Percentiles rank a stretch among this genome's conserved stretches.
Conservation (phyloP, 2,888 invertebrate species). For the Mamestra brassicae region DNA sequence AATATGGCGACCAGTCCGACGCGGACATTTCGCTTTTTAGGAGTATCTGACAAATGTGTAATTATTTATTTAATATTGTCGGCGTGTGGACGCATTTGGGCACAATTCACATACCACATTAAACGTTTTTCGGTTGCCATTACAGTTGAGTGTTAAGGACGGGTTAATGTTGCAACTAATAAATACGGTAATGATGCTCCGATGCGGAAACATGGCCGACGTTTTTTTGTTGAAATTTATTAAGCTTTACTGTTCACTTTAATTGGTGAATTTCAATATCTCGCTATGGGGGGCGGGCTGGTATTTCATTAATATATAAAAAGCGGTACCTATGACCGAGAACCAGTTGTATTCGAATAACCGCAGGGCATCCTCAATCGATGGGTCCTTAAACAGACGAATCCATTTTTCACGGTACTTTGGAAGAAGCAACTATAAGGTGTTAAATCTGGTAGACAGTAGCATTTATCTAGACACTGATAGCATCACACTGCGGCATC, state of each 20-base stretch:
- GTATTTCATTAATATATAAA: slow-evolving; percentile 21
- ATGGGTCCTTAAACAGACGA: slow-evolving; percentile 28
- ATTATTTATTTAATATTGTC: slow-evolving; percentile 90
- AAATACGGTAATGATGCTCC: slow-evolving; percentile 71
- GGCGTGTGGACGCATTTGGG: slow-evolving; percentile 82
- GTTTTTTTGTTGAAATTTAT: slow-evolving; percentile 74
- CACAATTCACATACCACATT: slow-evolving; percentile 86
- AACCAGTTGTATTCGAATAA: slow-evolving; percentile 12
- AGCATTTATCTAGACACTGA: slow-evolving; percentile 42
- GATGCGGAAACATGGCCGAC: slow-evolving; percentile 66
- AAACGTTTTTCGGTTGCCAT: slow-evolving; percentile 80
- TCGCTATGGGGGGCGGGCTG: slow-evolving; percentile 64
- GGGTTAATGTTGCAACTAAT: slow-evolving; percentile 73
- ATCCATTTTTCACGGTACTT: slow-evolving; percentile 34
- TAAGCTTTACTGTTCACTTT: slow-evolving; percentile 75
- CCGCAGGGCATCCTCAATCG: slow-evolving; percentile 1
- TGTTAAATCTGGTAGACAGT: slow-evolving; percentile 41
- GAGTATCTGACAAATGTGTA: slow-evolving; percentile 90
- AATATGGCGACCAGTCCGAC: slow-evolving; percentile 84
- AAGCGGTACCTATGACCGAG: not conserved
- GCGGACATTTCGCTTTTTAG: slow-evolving; percentile 87
- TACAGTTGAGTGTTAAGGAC: slow-evolving; percentile 75
- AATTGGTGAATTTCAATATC: slow-evolving; percentile 73
- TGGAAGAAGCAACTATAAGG: slow-evolving; percentile 29
- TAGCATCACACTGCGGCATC: slow-evolving; percentile 39